A percentile compares a stretch with the other conserved stretches of the same genome.
Evolutionary conservation across 2,888 invertebrate genomes (phyloP).

Genomic region (Andrena camellia): DNA sequence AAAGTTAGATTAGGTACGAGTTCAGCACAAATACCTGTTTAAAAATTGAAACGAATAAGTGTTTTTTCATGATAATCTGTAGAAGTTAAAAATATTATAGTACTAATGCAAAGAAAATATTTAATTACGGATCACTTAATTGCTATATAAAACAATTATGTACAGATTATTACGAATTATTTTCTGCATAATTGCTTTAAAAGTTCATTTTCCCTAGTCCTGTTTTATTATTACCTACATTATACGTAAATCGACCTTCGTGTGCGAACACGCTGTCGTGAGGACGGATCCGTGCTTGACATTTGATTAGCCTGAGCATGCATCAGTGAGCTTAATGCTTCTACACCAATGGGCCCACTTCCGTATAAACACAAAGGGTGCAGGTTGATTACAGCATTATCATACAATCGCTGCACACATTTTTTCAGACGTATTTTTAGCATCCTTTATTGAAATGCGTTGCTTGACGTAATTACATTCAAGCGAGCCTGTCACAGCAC

Average conservation of each 20-base stretch:
- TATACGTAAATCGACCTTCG: not conserved
- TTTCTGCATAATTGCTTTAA: too few species aligned
- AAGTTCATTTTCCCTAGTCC: too few species aligned
- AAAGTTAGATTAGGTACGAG: too few species aligned
- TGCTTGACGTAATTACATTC: slow-evolving; percentile 10
- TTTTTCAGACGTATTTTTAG: not conserved
- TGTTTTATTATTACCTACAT: too few species aligned
- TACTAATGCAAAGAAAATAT: too few species aligned
- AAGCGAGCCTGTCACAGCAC: not conserved
- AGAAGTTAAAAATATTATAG: too few species aligned
- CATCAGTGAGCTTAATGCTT: slow-evolving; percentile 12
- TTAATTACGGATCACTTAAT: too few species aligned
- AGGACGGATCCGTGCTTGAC: slow-evolving; percentile 13
- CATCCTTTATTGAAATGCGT: not conserved
- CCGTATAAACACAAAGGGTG: slow-evolving; percentile 18
- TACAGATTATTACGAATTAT: too few species aligned
- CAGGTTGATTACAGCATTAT: not conserved
- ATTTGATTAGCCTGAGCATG: slow-evolving; percentile 13
- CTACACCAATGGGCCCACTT: slow-evolving; percentile 3
- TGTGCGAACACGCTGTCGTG: not conserved
- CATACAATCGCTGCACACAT: slow-evolving; percentile 7
- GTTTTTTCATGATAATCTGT: too few species aligned
- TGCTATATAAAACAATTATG: too few species aligned
- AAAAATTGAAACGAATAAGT: too few species aligned
- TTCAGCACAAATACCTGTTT: too few species aligned